Percentiles rank a stretch among this genome's conserved stretches.
These are phyloP conservation scores for Epiblema foenella DNA, from an alignment of 2,888 invertebrate genomes.

Conservation along the genomic window DNA sequence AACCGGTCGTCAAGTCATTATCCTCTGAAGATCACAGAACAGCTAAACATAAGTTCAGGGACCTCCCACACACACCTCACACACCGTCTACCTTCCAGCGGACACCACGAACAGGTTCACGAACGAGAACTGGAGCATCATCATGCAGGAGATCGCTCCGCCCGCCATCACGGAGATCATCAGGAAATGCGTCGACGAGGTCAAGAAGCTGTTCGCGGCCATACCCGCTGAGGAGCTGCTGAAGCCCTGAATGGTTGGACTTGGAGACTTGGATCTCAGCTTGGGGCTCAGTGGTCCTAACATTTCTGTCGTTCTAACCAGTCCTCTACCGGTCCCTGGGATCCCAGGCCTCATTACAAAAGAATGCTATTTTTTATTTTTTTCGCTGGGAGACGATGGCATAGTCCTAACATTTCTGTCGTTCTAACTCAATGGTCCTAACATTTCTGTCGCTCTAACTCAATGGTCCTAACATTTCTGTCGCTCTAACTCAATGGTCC, in stretches of 20 bases:
- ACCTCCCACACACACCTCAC: slow-evolving; percentile 10
- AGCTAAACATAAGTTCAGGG: too few relatives aligned
- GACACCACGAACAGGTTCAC: slow-evolving; percentile 73
- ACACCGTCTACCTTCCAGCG: slow-evolving; percentile 62
- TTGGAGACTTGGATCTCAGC: background rate
- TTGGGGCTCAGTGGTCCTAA: background rate
- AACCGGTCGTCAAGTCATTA: too few relatives aligned
- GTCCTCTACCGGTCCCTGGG: too few relatives aligned
- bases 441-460: too few relatives aligned
- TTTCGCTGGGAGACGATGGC: too few relatives aligned
- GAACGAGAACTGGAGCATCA: slow-evolving; percentile 79
- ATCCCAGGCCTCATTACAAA: too few relatives aligned
- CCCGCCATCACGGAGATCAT: slow-evolving; percentile 75
- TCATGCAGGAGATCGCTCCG: slow-evolving; percentile 79
- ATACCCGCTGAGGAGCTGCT: slow-evolving; percentile 67
- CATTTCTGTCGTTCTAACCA: background rate
- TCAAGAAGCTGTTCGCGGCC: slow-evolving; percentile 65
- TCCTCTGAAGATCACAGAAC: too few relatives aligned
- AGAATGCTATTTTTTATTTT: background rate
- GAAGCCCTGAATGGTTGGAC: slow-evolving; percentile 66
- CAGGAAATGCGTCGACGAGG: slow-evolving; percentile 68
- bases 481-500: too few relatives aligned
- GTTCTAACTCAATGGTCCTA: too few relatives aligned
- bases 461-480: too few relatives aligned
- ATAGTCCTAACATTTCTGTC: too few relatives aligned